Evolutionary conservation across 2,797 vertebrate species (phyloP).

Genomic region (Clarias pachynema): DNA sequence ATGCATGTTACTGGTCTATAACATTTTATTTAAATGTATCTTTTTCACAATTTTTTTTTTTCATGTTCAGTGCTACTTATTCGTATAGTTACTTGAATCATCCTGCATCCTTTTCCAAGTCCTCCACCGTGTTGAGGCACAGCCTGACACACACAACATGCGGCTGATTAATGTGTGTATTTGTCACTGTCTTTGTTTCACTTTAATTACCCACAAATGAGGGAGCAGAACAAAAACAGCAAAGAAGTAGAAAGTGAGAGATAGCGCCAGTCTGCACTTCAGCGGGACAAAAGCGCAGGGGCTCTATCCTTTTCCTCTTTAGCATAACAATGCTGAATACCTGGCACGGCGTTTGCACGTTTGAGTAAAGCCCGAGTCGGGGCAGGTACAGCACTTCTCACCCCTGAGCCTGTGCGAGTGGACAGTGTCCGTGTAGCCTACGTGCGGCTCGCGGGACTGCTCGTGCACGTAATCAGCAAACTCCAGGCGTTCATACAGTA

Average conservation of each 20-base stretch:
- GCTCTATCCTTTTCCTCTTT: constrained; percentile 58
- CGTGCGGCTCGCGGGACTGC: background rate
- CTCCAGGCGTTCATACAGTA: background rate
- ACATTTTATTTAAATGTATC: too few relatives aligned
- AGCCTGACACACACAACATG: constrained; percentile 1
- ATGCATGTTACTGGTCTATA: too few relatives aligned
- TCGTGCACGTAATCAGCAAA: background rate
- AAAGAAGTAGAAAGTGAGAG: constrained; percentile 23
- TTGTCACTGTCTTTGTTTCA: constrained; percentile 69
- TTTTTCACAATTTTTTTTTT: background rate
- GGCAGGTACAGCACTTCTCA: constrained; percentile 42
- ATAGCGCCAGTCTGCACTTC: constrained; percentile 65
- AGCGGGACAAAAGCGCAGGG: constrained; percentile 50
- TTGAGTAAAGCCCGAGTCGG: constrained; percentile 49
- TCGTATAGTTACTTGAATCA: background rate
- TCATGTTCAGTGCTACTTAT: background rate
- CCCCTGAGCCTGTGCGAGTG: constrained; percentile 56
- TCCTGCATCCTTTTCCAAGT: background rate
- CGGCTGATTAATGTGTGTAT: constrained; percentile 66
- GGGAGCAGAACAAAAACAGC: constrained; percentile 56
- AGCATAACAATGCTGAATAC: constrained; percentile 70
- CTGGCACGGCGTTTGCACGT: constrained; percentile 68
- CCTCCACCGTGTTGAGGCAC: background rate
- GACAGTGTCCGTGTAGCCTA: constrained; percentile 50
- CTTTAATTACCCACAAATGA: constrained; percentile 73